Evolutionary conservation across 2,113 vertebrate species (phyloP).

Genomic region (Chaetura pelagica): DNA sequence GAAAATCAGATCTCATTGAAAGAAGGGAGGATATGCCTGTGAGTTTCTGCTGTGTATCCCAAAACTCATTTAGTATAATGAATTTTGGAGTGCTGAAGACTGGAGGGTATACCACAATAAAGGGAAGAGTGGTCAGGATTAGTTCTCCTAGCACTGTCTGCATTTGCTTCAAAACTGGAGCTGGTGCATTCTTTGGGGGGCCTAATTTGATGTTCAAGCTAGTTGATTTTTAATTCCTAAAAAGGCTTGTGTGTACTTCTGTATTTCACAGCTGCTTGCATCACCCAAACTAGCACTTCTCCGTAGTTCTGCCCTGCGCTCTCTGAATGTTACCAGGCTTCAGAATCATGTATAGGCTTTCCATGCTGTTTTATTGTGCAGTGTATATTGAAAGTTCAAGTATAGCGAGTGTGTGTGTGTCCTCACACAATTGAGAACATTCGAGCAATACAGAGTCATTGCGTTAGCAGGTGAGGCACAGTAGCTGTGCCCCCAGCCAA

Average conservation of each 20-base stretch:
- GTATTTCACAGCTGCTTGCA: neutral
- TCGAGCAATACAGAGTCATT: slow-evolving; percentile 47
- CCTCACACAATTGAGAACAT: slow-evolving; percentile 65
- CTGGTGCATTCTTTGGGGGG: neutral
- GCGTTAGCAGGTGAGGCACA: slow-evolving; percentile 56
- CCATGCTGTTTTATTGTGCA: slow-evolving; percentile 53
- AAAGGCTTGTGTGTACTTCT: neutral
- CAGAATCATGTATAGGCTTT: slow-evolving; percentile 53
- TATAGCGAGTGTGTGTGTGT: neutral
- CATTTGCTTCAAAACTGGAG: neutral
- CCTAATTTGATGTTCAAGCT: neutral
- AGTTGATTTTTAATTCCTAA: slow-evolving; percentile 1
- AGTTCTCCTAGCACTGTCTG: neutral
- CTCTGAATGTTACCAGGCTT: slow-evolving; percentile 18
- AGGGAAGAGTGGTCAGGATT: neutral
- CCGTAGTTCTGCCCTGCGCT: neutral
- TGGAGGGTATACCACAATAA: neutral
- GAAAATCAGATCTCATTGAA: neutral
- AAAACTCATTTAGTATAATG: neutral
- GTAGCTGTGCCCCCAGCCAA: neutral
- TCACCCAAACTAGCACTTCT: slow-evolving; percentile 9
- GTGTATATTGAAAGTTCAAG: slow-evolving; percentile 38
- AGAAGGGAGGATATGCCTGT: neutral
- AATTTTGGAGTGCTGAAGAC: neutral
- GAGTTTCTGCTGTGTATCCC: neutral